Percentiles rank a stretch among this genome's conserved stretches.
phyloP scores from a whole-genome alignment of 2,113 vertebrate species.

The Anolis sagrei region DNA sequence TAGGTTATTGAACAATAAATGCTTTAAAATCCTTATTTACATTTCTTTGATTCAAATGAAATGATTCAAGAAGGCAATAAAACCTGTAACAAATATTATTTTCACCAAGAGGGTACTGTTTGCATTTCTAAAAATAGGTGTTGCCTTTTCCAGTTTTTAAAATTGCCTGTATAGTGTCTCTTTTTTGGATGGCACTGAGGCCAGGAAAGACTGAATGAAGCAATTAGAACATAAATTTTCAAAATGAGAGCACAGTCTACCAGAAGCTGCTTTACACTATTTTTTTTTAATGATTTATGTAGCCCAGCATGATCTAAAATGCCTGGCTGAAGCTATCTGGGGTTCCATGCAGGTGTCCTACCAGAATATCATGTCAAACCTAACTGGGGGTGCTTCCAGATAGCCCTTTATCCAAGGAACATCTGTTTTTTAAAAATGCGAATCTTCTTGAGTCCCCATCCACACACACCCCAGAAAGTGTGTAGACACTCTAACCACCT shows the following conservation, averaged over 20 bases:
- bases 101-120: slow-evolving; percentile 15
- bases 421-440: no score
- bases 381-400: no score
- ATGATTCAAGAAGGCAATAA: slow-evolving; percentile 29
- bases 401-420: no score
- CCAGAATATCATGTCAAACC: neutral
- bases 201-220: neutral
- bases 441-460: no score
- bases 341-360: neutral
- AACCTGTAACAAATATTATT: slow-evolving; percentile 41
- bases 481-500: no score
- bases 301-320: neutral
- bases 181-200: neutral
- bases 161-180: neutral
- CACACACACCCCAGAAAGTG: no score
- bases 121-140: neutral
- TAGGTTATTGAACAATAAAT: slow-evolving; percentile 27
- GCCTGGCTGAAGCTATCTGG: neutral
- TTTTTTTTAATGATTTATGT: no score
- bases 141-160: neutral
- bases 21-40: slow-evolving; percentile 24
- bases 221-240: neutral
- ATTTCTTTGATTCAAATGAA: slow-evolving; percentile 4
- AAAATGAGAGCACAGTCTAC: neutral
- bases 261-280: neutral